A percentile compares a stretch with the other conserved stretches of the same genome.
Conservation (phyloP, 2,888 invertebrate species). For the Harmothoe impar region DNA sequence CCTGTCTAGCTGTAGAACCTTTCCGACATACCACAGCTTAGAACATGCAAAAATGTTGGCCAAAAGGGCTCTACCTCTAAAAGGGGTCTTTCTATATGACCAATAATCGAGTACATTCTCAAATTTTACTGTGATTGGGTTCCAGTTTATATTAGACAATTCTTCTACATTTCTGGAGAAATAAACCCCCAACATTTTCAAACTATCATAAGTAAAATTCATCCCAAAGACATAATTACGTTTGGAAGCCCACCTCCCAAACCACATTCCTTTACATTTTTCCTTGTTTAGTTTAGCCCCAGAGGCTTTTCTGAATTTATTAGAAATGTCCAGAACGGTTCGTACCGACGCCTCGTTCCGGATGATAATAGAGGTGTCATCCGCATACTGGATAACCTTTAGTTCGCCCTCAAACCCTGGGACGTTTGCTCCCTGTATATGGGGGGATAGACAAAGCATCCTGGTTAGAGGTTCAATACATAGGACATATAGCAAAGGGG, state of each 20-base stretch:
- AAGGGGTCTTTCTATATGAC: not conserved
- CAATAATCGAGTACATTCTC: not conserved
- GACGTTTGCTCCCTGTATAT: not conserved
- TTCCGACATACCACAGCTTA: slow-evolving; percentile 20
- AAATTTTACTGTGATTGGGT: not conserved
- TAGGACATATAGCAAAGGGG: slow-evolving; percentile 38
- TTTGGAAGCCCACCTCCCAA: no score
- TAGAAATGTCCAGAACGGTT: not conserved
- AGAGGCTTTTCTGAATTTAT: not conserved
- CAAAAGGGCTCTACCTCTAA: not conserved
- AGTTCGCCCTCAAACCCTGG: not conserved
- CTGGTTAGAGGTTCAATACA: not conserved
- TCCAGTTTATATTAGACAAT: not conserved
- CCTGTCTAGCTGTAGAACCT: not conserved
- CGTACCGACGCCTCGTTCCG: not conserved
- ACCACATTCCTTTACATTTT: slow-evolving; percentile 16
- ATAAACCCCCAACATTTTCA: not conserved
- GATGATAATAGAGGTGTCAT: not conserved
- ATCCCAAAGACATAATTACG: not conserved
- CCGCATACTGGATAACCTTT: slow-evolving; percentile 12
- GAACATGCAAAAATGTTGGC: not conserved
- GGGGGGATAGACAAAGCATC: not conserved
- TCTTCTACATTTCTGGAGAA: not conserved
- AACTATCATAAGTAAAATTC: not conserved
- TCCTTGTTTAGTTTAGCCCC: slow-evolving; percentile 15